phyloP scores from a whole-genome alignment of 1,140 invertebrate species.

The Laupala kohalensis region DNA sequence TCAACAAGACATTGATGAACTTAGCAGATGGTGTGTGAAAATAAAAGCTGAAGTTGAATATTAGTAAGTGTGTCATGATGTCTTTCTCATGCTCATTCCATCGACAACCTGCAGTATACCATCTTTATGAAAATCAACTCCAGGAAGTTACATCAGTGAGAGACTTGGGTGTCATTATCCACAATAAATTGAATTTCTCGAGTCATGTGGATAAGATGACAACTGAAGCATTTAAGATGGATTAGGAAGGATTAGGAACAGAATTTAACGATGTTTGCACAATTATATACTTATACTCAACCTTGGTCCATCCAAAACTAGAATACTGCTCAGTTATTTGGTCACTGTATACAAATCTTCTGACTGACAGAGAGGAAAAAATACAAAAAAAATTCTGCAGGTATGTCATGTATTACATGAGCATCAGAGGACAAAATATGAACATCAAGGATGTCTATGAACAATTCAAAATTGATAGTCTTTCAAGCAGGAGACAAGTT shows the following conservation, averaged over 20 bases:
- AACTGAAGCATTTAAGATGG: neutral
- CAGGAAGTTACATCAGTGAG: neutral
- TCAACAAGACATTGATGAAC: no score
- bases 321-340: neutral
- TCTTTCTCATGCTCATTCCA: neutral
- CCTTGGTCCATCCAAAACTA: neutral
- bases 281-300: neutral
- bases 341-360: neutral
- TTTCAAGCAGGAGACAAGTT: neutral
- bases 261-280: neutral
- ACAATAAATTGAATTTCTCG: neutral
- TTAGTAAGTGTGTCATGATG: neutral
- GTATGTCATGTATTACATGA: neutral
- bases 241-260: neutral
- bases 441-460: neutral
- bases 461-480: neutral
- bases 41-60: no score
- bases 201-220: neutral
- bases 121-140: neutral
- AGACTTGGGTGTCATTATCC: neutral
- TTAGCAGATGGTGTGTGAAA: no score
- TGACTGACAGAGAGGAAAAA: neutral
- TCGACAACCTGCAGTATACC: neutral
- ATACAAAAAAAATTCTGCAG: neutral
- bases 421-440: neutral